phyloP scores from a whole-genome alignment of 2,888 invertebrate species.

The Drosophila cyrtoloma region DNA sequence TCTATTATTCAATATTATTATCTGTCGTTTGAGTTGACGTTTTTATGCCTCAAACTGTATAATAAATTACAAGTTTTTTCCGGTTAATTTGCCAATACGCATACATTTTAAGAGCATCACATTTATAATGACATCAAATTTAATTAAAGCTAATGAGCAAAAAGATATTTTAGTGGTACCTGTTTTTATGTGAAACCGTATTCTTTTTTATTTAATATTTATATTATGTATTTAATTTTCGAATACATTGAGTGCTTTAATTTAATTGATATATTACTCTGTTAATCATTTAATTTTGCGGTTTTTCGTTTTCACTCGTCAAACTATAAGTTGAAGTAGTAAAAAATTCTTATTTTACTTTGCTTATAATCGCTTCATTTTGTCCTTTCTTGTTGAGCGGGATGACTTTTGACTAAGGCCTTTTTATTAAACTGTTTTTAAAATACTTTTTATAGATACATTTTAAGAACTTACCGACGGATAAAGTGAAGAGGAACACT shows the following conservation, averaged over 20 bases:
- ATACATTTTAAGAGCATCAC: slow-evolving; percentile 41
- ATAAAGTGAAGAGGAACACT: slow-evolving; percentile 48
- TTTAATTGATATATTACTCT: slow-evolving; percentile 34
- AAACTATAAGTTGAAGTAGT: neutral
- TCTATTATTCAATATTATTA: neutral
- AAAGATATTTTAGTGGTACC: slow-evolving; percentile 16
- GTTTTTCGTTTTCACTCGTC: neutral
- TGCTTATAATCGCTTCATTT: neutral
- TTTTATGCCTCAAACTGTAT: slow-evolving; percentile 1
- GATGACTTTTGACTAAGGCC: neutral
- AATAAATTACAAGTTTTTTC: slow-evolving; percentile 8
- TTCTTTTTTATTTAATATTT: neutral
- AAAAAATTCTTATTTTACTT: neutral
- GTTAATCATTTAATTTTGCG: slow-evolving; percentile 18
- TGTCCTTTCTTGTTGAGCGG: neutral
- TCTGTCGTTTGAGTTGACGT: neutral
- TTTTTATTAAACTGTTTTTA: neutral
- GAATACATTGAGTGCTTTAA: slow-evolving; percentile 44
- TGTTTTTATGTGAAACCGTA: slow-evolving; percentile 26
- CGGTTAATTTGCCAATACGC: slow-evolving; percentile 14
- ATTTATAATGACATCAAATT: slow-evolving; percentile 47
- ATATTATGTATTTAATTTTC: neutral
- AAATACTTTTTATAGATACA: neutral
- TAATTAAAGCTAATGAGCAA: slow-evolving; percentile 61
- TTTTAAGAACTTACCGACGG: slow-evolving; percentile 54